These are phyloP conservation scores for Daktulosphaira vitifoliae DNA, from an alignment of 1,140 invertebrate genomes.

Conservation along the genomic window DNA sequence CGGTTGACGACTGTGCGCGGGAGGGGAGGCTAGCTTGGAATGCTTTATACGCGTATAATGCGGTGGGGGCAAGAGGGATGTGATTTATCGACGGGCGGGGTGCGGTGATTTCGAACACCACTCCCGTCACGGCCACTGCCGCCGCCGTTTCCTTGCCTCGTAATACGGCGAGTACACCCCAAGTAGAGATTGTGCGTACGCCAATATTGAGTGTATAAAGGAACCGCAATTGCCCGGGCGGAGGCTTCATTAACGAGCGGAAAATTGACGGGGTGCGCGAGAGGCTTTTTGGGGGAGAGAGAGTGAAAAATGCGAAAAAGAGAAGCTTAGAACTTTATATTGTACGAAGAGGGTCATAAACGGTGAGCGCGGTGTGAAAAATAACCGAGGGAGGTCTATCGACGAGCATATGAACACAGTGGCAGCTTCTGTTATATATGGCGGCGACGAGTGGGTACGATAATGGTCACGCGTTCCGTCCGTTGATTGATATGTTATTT, in stretches of 20 bases:
- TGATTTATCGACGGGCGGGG: conserved; percentile 27
- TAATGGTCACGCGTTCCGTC: no score
- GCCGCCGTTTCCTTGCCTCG: background rate
- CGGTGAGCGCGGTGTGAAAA: conserved; percentile 6
- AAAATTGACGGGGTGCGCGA: conserved; percentile 23
- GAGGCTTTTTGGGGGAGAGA: conserved; percentile 20
- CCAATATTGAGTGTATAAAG: background rate
- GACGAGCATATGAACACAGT: conserved; percentile 30
- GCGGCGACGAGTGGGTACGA: no score
- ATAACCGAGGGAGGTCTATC: conserved; percentile 13
- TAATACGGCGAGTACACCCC: background rate
- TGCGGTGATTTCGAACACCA: conserved; percentile 21
- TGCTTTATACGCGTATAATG: background rate
- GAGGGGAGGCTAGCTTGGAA: background rate
- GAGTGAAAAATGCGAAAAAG: conserved; percentile 14
- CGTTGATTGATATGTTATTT: no score
- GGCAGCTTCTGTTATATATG: conserved; percentile 23
- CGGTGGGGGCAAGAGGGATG: conserved; percentile 6
- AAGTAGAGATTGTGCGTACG: no score
- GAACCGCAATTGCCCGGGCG: conserved; percentile 28
- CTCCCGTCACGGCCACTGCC: no score
- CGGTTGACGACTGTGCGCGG: conserved; percentile 20
- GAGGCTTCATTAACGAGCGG: conserved; percentile 33
- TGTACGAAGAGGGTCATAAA: conserved; percentile 18
- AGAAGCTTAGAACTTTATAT: conserved; percentile 28